Evolutionary conservation across 1,140 invertebrate species (phyloP).

Genomic region (Pachypeltis micranthus): DNA sequence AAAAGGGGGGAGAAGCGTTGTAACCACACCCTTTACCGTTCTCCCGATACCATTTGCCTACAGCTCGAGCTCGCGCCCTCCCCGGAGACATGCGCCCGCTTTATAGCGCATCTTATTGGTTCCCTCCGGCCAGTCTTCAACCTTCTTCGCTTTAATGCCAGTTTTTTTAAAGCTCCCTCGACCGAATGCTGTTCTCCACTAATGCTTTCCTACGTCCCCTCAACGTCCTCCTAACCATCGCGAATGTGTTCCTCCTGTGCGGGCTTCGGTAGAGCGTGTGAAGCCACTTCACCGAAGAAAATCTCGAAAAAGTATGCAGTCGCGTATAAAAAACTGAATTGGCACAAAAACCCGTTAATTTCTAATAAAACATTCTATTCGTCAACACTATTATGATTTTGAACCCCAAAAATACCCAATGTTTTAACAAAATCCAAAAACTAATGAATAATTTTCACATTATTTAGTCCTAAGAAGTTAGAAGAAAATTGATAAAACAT

Average conservation of each 20-base stretch:
- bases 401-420: too few relatives aligned
- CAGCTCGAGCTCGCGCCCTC: background rate
- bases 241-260: too few relatives aligned
- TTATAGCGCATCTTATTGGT: conserved; percentile 1
- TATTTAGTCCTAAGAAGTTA: too few relatives aligned
- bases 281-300: background rate
- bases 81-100: background rate
- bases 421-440: too few relatives aligned
- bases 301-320: background rate
- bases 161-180: background rate
- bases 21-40: background rate
- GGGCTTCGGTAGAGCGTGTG: too few relatives aligned
- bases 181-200: background rate
- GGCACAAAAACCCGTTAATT: too few relatives aligned
- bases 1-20: background rate
- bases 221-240: background rate
- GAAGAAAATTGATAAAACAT: too few relatives aligned
- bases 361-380: too few relatives aligned
- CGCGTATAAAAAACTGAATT: too few relatives aligned
- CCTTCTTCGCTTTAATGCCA: background rate
- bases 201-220: background rate
- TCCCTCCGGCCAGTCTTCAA: background rate
- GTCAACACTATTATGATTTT: too few relatives aligned
- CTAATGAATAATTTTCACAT: too few relatives aligned
- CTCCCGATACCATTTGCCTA: background rate